phyloP scores from a whole-genome alignment of 1,140 invertebrate species.

The Radopholus similis region DNA sequence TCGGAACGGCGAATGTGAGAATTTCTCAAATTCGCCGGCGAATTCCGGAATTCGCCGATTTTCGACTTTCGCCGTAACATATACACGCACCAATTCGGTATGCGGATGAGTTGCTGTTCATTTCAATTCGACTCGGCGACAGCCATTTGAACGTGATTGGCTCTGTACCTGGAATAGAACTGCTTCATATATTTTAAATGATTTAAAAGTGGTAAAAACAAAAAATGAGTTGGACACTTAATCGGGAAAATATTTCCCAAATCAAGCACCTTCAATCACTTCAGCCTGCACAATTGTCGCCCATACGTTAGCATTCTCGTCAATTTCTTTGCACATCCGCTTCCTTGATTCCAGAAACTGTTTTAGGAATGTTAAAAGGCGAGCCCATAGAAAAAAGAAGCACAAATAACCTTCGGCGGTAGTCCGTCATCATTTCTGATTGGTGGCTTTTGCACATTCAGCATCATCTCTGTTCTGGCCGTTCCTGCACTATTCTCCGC shows the following conservation, averaged over 20 bases:
- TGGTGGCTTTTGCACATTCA: conserved; percentile 35
- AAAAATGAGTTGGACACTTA: neutral
- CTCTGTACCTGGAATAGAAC: conserved; percentile 40
- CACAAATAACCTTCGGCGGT: conserved; percentile 17
- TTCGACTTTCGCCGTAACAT: too few relatives aligned
- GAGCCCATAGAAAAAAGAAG: neutral
- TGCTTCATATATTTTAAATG: too few relatives aligned
- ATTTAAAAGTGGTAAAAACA: neutral
- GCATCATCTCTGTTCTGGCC: conserved; percentile 32
- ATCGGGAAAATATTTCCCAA: neutral
- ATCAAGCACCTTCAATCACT: conserved; percentile 35
- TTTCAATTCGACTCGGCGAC: conserved; percentile 40
- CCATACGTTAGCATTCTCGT: neutral
- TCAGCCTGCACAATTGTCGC: conserved; percentile 40
- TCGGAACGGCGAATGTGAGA: too few relatives aligned
- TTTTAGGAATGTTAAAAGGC: neutral
- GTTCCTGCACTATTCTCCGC: conserved; percentile 11
- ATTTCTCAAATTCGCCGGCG: too few relatives aligned
- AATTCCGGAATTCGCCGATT: too few relatives aligned
- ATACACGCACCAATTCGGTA: conserved; percentile 32
- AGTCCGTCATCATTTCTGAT: conserved; percentile 25
- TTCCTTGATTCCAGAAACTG: conserved; percentile 29
- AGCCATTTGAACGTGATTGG: conserved; percentile 48
- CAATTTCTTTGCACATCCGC: conserved; percentile 10
- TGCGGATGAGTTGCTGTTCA: conserved; percentile 30